These are phyloP conservation scores for Microtus agrestis DNA, from an alignment of 2,797 vertebrate genomes.

Conservation along the genomic window DNA sequence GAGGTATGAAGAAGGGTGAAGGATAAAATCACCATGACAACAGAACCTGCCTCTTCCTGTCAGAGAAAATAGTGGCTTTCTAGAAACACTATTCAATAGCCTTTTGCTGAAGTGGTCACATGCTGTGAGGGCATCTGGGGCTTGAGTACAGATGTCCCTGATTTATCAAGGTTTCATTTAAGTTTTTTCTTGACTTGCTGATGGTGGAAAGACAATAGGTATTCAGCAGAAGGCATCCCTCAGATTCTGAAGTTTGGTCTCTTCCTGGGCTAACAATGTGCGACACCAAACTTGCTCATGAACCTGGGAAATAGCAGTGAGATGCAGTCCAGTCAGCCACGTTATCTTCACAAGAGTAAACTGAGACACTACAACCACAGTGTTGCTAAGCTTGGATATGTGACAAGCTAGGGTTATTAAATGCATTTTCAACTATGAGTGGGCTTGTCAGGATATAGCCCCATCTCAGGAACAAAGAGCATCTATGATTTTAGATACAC, in stretches of 20 bases:
- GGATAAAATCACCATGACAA: not conserved
- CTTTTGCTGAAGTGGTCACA: conserved; percentile 44
- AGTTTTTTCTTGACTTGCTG: not conserved
- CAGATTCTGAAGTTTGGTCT: not conserved
- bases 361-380: too few species aligned
- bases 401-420: not conserved
- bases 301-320: not conserved
- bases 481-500: not conserved
- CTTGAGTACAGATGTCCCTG: not conserved
- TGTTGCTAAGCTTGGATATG: not conserved
- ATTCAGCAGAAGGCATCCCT: not conserved
- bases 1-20: conserved; percentile 29
- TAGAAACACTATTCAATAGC: not conserved
- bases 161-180: not conserved
- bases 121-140: not conserved
- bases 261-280: not conserved
- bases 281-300: not conserved
- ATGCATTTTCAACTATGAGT: not conserved
- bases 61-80: conserved; percentile 11
- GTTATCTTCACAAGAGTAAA: not conserved
- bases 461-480: not conserved
- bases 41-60: not conserved
- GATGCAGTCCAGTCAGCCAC: not conserved
- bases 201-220: not conserved
- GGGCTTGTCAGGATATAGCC: not conserved